Evolutionary conservation across 2,113 vertebrate genomes (phyloP).

Genomic region (Callipepla californica): DNA sequence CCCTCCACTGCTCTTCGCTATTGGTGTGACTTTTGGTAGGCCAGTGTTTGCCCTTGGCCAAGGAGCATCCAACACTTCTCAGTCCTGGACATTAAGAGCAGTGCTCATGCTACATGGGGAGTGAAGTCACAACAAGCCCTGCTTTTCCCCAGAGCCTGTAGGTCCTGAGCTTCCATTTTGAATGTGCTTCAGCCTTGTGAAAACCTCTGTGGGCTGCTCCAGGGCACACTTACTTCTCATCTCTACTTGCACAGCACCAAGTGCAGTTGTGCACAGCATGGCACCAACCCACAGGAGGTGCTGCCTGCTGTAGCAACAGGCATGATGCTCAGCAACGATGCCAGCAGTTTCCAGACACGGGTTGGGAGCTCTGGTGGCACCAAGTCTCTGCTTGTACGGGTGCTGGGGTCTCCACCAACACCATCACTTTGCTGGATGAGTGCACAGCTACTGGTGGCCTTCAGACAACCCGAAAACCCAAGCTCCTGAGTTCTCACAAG

Average conservation of each 20-base stretch:
- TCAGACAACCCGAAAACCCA: neutral
- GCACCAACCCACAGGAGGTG: rapidly evolving
- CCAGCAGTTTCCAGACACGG: neutral
- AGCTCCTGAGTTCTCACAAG: neutral
- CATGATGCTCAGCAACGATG: rapidly evolving
- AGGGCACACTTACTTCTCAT: neutral
- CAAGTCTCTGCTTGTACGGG: neutral
- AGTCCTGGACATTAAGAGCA: neutral
- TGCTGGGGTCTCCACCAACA: neutral
- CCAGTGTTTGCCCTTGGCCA: neutral
- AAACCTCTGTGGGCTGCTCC: neutral
- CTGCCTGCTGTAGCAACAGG: neutral
- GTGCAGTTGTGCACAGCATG: neutral
- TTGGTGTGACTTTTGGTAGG: neutral
- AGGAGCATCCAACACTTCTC: neutral
- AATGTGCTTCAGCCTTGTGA: neutral
- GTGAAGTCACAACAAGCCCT: rapidly evolving
- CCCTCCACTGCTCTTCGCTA: neutral
- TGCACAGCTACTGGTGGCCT: neutral
- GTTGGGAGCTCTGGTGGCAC: neutral
- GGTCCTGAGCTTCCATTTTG: neutral
- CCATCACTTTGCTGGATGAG: neutral
- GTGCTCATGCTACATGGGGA: rapidly evolving
- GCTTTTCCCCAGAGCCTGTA: rapidly evolving
- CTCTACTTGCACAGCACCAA: neutral